A percentile compares a stretch with the other conserved stretches of the same genome.
These are phyloP conservation scores for Carettochelys insculpta DNA, from an alignment of 2,113 vertebrate genomes.

Conservation along the genomic window DNA sequence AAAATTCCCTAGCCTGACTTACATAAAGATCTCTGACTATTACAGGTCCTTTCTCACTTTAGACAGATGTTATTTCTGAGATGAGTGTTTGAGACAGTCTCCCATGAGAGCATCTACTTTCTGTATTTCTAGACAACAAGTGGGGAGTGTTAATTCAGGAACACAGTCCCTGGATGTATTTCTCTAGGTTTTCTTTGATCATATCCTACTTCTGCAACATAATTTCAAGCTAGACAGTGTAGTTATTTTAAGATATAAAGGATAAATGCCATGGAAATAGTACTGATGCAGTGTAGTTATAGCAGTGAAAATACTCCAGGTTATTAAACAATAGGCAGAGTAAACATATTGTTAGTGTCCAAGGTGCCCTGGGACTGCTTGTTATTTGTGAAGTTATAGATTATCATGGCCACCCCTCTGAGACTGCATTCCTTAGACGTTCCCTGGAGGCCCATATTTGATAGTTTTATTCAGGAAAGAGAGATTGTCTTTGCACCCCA, in stretches of 20 bases:
- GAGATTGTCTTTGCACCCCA: not conserved
- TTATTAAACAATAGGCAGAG: not conserved
- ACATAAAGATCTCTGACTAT: not conserved
- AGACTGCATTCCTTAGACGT: not conserved
- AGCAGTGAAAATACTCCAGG: not conserved
- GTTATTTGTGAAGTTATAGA: no score
- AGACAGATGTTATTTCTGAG: not conserved
- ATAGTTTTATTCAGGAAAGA: constrained; percentile 10
- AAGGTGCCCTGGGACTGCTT: no score
- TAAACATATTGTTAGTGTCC: no score
- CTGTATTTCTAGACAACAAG: not conserved
- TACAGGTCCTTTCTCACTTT: not conserved
- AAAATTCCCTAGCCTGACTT: not conserved
- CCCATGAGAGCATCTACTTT: not conserved
- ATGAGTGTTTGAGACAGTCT: not conserved
- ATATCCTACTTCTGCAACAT: not conserved
- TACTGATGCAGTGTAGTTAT: not conserved
- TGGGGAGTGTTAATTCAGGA: not conserved
- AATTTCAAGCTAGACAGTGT: not conserved
- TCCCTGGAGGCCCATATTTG: not conserved
- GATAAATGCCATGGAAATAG: not conserved
- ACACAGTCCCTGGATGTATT: not conserved
- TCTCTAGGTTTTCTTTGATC: constrained; percentile 21
- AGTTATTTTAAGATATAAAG: constrained; percentile 34
- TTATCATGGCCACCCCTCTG: no score